Percentiles rank a stretch among this genome's conserved stretches.
Conservation (phyloP, 2,797 vertebrate species). For the Bradypodion pumilum region DNA sequence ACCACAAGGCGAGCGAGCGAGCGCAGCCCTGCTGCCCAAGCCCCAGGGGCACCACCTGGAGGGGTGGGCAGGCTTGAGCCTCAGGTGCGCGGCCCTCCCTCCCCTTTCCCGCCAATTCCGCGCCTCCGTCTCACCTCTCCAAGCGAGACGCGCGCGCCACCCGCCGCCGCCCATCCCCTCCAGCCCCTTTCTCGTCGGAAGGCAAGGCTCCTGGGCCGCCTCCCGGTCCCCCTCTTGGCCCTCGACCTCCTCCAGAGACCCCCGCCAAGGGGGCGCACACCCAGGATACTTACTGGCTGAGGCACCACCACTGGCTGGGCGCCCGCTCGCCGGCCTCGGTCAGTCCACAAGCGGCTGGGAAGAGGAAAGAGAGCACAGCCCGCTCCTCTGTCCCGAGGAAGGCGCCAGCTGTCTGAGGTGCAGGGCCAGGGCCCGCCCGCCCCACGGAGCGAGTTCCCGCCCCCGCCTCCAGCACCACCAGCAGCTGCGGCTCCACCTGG, state of each 20-base stretch:
- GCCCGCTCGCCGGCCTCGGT: background rate
- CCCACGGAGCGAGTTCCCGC: conserved; percentile 16
- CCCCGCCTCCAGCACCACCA: conserved; percentile 4
- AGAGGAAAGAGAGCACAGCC: background rate
- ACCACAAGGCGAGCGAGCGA: too few species aligned
- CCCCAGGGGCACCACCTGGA: too few species aligned
- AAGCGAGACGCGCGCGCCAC: background rate
- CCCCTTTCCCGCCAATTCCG: background rate
- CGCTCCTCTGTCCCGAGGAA: background rate
- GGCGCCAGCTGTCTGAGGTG: conserved; percentile 49
- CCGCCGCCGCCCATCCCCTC: background rate
- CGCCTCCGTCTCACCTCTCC: background rate
- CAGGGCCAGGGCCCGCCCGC: conserved; percentile 2
- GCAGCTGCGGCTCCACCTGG: background rate
- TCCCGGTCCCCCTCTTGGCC: background rate
- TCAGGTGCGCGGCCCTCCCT: too few species aligned
- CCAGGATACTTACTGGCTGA: too few species aligned
- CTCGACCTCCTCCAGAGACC: background rate
- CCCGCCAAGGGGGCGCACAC: background rate
- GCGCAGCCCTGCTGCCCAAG: background rate
- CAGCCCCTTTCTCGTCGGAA: too few species aligned
- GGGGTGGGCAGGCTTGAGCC: too few species aligned
- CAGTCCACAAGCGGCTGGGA: background rate
- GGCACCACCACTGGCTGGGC: background rate
- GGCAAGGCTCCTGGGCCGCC: background rate